These are phyloP conservation scores for Paramuricea clavata DNA, from an alignment of 92 coral and sea anemone genomes.

Conservation along the genomic window DNA sequence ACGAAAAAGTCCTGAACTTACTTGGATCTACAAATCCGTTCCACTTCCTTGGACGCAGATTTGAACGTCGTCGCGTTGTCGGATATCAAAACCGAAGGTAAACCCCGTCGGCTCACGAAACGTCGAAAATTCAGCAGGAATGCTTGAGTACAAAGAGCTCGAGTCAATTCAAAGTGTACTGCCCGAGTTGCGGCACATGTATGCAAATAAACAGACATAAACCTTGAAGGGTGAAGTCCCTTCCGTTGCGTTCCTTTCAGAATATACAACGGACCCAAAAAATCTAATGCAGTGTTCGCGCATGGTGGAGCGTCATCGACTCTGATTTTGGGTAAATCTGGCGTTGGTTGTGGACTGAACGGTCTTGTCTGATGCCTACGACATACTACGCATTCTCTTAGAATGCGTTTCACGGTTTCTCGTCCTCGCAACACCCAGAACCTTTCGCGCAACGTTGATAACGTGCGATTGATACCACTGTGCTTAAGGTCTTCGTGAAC, in stretches of 20 bases:
- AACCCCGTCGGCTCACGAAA: background rate
- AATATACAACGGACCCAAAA: constrained; percentile 53
- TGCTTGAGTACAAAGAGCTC: background rate
- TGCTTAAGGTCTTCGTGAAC: constrained; percentile 60
- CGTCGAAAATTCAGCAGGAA: constrained; percentile 7
- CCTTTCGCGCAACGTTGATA: too few relatives aligned
- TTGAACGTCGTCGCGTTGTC: too few relatives aligned
- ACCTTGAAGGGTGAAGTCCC: background rate
- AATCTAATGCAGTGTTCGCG: constrained; percentile 55
- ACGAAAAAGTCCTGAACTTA: background rate
- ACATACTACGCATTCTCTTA: constrained; percentile 47
- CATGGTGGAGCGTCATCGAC: constrained; percentile 61
- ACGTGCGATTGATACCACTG: too few relatives aligned
- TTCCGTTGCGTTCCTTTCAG: constrained; percentile 17
- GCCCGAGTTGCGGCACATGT: background rate
- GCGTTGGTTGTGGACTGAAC: constrained; percentile 42
- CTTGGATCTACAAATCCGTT: background rate
- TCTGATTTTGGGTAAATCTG: constrained; percentile 48
- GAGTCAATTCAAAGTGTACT: background rate
- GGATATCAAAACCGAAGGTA: background rate
- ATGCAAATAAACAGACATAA: too few relatives aligned
- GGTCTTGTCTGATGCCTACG: constrained; percentile 2
- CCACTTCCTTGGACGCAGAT: too few relatives aligned
- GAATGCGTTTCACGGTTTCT: constrained; percentile 55
- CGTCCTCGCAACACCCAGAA: too few relatives aligned